Conservation (phyloP, 2,888 invertebrate species). For the Agonopterix subpropinquella region DNA sequence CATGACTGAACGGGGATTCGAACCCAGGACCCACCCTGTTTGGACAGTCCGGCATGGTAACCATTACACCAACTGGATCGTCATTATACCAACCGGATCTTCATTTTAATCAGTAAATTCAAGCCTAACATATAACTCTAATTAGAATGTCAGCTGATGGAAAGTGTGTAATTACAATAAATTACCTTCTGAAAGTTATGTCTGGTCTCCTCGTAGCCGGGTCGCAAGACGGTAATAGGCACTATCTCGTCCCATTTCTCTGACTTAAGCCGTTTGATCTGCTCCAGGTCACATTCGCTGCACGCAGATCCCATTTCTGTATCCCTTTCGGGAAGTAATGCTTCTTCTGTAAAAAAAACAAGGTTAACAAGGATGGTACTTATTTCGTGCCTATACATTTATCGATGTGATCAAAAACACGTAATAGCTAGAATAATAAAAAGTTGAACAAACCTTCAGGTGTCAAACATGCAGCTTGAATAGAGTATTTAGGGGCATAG, state of each 20-base stretch:
- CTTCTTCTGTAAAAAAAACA: slow-evolving; percentile 57
- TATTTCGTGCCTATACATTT: too few relatives aligned
- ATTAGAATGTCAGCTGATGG: too few relatives aligned
- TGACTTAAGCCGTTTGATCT: slow-evolving; percentile 56
- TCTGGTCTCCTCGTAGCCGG: slow-evolving; percentile 76
- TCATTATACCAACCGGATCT: too few relatives aligned
- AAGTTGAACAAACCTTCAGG: slow-evolving; percentile 54
- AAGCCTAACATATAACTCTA: too few relatives aligned
- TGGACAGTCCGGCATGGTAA: too few relatives aligned
- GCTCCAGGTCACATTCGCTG: slow-evolving; percentile 51
- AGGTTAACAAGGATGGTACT: too few relatives aligned
- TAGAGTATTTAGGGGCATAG: slow-evolving; percentile 76
- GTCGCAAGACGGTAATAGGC: slow-evolving; percentile 64
- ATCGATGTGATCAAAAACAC: too few relatives aligned
- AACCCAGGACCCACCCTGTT: too few relatives aligned
- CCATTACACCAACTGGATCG: too few relatives aligned
- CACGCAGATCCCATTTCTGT: slow-evolving; percentile 69
- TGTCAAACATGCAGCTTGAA: slow-evolving; percentile 74
- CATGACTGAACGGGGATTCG: too few relatives aligned
- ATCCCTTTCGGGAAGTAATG: slow-evolving; percentile 54
- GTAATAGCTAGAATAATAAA: not conserved
- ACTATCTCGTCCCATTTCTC: slow-evolving; percentile 76
- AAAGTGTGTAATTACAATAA: not conserved
- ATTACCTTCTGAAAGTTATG: slow-evolving; percentile 72
- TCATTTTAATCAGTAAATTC: too few relatives aligned